Conservation (phyloP, 2,797 vertebrate genomes). For the Jordanella pulchra region DNA sequence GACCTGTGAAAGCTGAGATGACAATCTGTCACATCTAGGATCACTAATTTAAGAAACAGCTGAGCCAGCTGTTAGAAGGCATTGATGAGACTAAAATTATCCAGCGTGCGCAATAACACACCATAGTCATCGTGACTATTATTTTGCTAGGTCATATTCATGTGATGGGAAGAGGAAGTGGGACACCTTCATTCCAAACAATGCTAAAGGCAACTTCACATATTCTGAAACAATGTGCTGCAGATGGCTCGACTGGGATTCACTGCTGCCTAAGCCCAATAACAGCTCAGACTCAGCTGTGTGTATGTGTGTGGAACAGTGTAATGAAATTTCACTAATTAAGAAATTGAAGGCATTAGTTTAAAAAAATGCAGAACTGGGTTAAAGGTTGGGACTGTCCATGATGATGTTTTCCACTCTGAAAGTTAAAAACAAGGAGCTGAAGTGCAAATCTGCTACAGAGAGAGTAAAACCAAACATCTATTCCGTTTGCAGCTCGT, state of each 20-base stretch:
- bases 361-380: conserved; percentile 68
- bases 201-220: conserved; percentile 29
- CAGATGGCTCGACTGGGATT: neutral
- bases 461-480: conserved; percentile 32
- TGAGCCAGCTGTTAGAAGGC: conserved; percentile 18
- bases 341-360: conserved; percentile 64
- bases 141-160: conserved; percentile 64
- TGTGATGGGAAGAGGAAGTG: conserved; percentile 71
- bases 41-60: conserved; percentile 39
- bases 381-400: conserved; percentile 55
- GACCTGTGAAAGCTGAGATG: conserved; percentile 32
- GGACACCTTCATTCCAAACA: conserved; percentile 50
- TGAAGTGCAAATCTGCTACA: conserved; percentile 20
- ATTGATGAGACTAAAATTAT: conserved; percentile 43
- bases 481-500: conserved; percentile 59
- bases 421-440: conserved; percentile 9
- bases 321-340: conserved; percentile 75
- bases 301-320: conserved; percentile 42
- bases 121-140: conserved; percentile 53
- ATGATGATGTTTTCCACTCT: conserved; percentile 24
- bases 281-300: conserved; percentile 44
- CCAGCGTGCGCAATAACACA: conserved; percentile 34
- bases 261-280: conserved; percentile 4
- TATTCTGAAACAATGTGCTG: conserved; percentile 27
- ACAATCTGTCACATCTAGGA: conserved; percentile 37